A percentile compares a stretch with the other conserved stretches of the same genome.
Conservation (phyloP, 2,113 vertebrate species). For the Laticauda colubrina region DNA sequence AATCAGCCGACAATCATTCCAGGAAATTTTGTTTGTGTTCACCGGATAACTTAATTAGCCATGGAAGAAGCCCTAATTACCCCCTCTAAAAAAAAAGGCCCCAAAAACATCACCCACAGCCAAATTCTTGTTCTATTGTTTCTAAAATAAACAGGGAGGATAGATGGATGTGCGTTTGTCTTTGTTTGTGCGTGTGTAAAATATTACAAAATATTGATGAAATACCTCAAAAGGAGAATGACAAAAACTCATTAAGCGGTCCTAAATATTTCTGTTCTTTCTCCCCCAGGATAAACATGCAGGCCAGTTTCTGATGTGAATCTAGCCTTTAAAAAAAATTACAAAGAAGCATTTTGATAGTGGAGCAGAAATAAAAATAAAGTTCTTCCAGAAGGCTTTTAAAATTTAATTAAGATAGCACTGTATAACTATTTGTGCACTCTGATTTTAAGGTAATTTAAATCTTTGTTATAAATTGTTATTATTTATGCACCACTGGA, state of each 20-base stretch:
- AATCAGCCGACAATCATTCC: slow-evolving; percentile 47
- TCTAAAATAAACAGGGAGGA: slow-evolving; percentile 50
- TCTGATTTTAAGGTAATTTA: neutral
- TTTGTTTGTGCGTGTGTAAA: neutral
- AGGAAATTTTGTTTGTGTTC: slow-evolving; percentile 59
- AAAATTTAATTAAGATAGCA: neutral
- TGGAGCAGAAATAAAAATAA: neutral
- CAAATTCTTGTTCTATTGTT: slow-evolving; percentile 44
- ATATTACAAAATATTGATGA: slow-evolving; percentile 7
- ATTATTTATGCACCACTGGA: neutral
- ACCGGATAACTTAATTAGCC: slow-evolving; percentile 61
- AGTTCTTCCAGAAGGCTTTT: neutral
- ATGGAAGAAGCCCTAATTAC: slow-evolving; percentile 56
- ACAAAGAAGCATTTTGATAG: neutral
- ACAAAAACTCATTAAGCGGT: slow-evolving; percentile 21
- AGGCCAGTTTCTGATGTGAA: neutral
- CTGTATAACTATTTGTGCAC: neutral
- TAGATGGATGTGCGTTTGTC: neutral
- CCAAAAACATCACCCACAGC: slow-evolving; percentile 28
- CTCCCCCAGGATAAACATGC: rapidly evolving
- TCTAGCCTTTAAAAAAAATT: rapidly evolving
- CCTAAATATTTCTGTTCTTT: neutral
- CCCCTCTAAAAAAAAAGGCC: neutral
- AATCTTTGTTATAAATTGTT: neutral
- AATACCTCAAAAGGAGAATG: neutral